Evolutionary conservation across 2,888 invertebrate species (phyloP), one percentile per base, ranked within the genome.

Genomic region (Morinoia aosen): DNA sequence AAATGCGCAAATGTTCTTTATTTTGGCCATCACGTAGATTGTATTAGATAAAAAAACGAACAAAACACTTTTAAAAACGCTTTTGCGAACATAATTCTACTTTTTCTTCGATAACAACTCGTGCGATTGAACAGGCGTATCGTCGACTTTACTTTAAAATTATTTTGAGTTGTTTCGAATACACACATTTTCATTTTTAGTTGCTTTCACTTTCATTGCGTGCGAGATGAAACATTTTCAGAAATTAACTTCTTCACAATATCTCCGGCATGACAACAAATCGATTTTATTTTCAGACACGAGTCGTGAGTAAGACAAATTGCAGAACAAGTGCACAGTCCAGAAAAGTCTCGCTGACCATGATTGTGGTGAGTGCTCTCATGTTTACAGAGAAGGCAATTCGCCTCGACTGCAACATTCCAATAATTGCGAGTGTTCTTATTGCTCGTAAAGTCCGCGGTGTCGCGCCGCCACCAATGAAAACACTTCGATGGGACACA

Each of bases 391-490:
- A 40, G 90, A 12, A 39, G 40, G 90, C 90, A 39, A 40, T 90
- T 90, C 40, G 76, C 90, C 14, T 14, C 40, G 39, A 39, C 88
- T 40, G 90, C 48, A 48, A 90, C 40, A 19, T 90, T 39, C 40
- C 90, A 90, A 90, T 90, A 90, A 90, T 90, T 90, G 90, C 90
- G 90, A 33, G 33, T 48, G 90, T 40, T 19, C 48, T 40, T 48
- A 40, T 11, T 90, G 90, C 90, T 90, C 90, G 90, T 90, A 90
- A 90, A 90, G 48, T 48, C 40, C 14, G 90, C 90, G 39, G 90
- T 48, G 40, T 90, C 14, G 90, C 90, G 39, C 10, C 90, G 48
- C 14, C 90, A 40, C 39, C 48, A 48, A 48, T 90, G 90, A 40
- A 90, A 90, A 90, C 39, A 48, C 48, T 48, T 39, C 90, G 40